Conservation (phyloP, 1,140 invertebrate genomes). For the Ctenoplectra terminalis region DNA sequence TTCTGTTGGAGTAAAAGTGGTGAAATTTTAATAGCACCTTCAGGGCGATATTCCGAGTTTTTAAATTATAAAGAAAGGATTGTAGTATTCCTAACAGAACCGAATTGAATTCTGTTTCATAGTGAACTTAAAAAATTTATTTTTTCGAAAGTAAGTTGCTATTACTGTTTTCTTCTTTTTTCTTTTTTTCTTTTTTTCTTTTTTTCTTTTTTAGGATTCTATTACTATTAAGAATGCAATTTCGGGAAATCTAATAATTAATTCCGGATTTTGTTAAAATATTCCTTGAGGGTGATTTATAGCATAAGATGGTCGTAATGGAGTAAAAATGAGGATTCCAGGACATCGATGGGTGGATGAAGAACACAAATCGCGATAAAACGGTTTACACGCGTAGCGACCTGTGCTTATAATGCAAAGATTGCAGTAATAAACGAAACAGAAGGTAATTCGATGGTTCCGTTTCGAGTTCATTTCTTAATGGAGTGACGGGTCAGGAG, state of each 20-base stretch:
- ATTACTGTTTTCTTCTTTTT: too few relatives aligned
- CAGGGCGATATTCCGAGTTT: not conserved
- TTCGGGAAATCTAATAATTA: not conserved
- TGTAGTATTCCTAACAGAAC: not conserved
- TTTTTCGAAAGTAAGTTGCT: too few relatives aligned
- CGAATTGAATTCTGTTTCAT: not conserved
- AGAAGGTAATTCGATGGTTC: conserved; percentile 48
- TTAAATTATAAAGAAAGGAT: not conserved
- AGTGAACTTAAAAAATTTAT: too few relatives aligned
- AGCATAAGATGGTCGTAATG: not conserved
- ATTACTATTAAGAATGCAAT: too few relatives aligned
- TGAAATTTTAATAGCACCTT: not conserved
- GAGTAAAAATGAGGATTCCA: not conserved
- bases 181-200: too few relatives aligned
- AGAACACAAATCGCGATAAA: not conserved
- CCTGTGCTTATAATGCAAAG: conserved; percentile 8
- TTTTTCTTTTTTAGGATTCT: too few relatives aligned
- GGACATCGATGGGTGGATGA: not conserved
- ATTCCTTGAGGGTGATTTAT: not conserved
- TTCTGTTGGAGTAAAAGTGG: not conserved
- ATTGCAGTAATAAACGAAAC: conserved; percentile 40
- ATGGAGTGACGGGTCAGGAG: conserved; percentile 43
- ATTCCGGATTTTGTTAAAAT: not conserved
- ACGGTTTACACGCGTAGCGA: not conserved
- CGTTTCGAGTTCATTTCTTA: conserved; percentile 52